These are phyloP conservation scores for Galleria mellonella DNA, from an alignment of 1,140 invertebrate species.

Conservation along the genomic window DNA sequence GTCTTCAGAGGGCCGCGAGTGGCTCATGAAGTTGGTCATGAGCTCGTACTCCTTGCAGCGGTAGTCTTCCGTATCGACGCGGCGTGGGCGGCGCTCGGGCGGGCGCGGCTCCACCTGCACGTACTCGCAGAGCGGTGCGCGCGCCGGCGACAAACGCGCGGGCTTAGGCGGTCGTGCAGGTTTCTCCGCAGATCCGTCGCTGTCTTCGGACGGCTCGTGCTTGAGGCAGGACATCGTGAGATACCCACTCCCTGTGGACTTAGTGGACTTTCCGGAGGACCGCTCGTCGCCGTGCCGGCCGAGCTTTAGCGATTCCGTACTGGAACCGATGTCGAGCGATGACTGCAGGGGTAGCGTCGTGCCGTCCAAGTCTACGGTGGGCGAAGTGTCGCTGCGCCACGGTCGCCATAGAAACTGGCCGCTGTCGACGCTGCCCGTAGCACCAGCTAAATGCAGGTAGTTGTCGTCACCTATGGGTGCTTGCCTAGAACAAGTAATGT, in stretches of 20 bases:
- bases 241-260: slow-evolving; percentile 57
- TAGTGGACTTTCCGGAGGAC: slow-evolving; percentile 53
- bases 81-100: slow-evolving; percentile 24
- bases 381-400: slow-evolving; percentile 39
- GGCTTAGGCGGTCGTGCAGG: slow-evolving; percentile 54
- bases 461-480: slow-evolving; percentile 92
- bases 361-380: slow-evolving; percentile 41
- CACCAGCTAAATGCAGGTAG: slow-evolving; percentile 78
- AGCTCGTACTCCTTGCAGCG: slow-evolving; percentile 65
- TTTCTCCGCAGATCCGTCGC: slow-evolving; percentile 43
- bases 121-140: slow-evolving; percentile 46
- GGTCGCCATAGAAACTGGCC: slow-evolving; percentile 40
- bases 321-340: slow-evolving; percentile 52
- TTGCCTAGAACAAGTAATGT: slow-evolving; percentile 75
- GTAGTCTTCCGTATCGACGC: slow-evolving; percentile 18
- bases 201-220: slow-evolving; percentile 53
- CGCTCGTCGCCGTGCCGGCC: slow-evolving; percentile 50
- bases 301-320: slow-evolving; percentile 53
- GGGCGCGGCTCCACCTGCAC: slow-evolving; percentile 48
- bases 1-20: slow-evolving; percentile 32
- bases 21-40: slow-evolving; percentile 61
- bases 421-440: slow-evolving; percentile 35
- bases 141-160: slow-evolving; percentile 40
- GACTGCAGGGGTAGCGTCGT: slow-evolving; percentile 38
- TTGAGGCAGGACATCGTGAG: slow-evolving; percentile 64